These are phyloP conservation scores for Coenonympha glycerion DNA, from an alignment of 2,888 invertebrate genomes.

Conservation along the genomic window DNA sequence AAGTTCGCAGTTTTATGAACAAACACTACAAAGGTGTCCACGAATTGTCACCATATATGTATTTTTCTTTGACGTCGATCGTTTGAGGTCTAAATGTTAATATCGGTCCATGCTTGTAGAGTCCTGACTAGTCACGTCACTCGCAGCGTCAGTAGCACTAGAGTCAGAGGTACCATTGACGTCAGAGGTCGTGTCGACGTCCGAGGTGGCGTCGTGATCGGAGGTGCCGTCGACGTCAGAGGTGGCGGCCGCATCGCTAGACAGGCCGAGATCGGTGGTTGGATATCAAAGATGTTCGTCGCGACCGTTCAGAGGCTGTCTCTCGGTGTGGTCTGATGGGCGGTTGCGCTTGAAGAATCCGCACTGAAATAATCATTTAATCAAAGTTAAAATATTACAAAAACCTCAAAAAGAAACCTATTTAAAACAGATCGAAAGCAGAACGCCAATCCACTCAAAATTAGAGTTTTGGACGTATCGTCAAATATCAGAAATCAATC, in stretches of 20 bases:
- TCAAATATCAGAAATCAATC: no score
- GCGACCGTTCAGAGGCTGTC: conserved; percentile 88
- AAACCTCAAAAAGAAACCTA: background rate
- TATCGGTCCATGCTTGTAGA: conserved; percentile 64
- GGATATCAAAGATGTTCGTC: conserved; percentile 84
- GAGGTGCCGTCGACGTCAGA: conserved; percentile 39
- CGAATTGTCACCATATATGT: background rate
- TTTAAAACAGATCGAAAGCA: no score
- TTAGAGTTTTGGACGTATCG: no score
- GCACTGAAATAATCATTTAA: conserved; percentile 73
- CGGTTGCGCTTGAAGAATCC: conserved; percentile 96
- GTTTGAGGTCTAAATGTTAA: conserved; percentile 38
- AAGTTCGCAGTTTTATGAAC: background rate
- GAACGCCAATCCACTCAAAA: no score
- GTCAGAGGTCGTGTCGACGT: conserved; percentile 37
- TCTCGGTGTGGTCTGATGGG: conserved; percentile 86
- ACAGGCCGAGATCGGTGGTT: conserved; percentile 47
- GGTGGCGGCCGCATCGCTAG: conserved; percentile 45
- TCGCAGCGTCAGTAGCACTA: conserved; percentile 62
- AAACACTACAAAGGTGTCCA: background rate
- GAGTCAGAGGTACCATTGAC: conserved; percentile 35
- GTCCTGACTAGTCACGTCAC: conserved; percentile 67
- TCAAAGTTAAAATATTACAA: background rate
- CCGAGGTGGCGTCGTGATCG: conserved; percentile 37
- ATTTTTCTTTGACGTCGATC: background rate